Base-by-base conservation (phyloP, 2,113 vertebrate species). In the Brachypteracias leptosomus region DNA sequence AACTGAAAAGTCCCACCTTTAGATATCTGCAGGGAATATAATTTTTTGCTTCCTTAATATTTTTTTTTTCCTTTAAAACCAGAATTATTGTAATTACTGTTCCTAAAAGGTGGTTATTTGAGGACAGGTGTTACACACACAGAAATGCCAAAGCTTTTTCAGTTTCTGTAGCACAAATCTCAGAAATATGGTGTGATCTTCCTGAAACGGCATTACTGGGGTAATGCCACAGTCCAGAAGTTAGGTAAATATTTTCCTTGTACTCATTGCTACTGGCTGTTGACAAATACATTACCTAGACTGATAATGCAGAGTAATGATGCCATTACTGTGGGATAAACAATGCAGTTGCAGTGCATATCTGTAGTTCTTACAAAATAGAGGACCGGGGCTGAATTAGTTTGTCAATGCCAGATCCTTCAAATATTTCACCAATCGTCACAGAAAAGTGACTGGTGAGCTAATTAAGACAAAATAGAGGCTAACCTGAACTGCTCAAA, bases 171-270 rank as follows among this genome's bases (percentile, higher is more conserved):
- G 66, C 88, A 71, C 12, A 6, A 71, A 67, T 67, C 82, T 86
- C 55, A 33, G 88, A 35, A 74, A 52, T 44, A 21, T 59, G 12
- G 51, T 11, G 35, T 67, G 63, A 91, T 92, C 90, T 71, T 55
- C 88, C 92, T 44, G 92, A 92, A 94, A 80, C 52, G 92, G 55
- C 75, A 67, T 47, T 58, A 2, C 85, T 28, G 46, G 67, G 71
- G 71, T 57, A 80, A 74, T 76, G 90, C 67, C 78, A 91, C 55
- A 9, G 67, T 26, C 55, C 19, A 47, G 82, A 25, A 85, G 33
- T 36, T 74, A 79, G 65, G 82, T 86, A 95, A 96, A 95, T 96
- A 96, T 93, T 96, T 91, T 7, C 35, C 83, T 90, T 86, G 59
- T 44, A 20, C 63, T 91, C 92, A 90, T 77, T 35, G n/a, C 15